A percentile compares a stretch with the other conserved stretches of the same genome.
Conservation (phyloP, 2,888 invertebrate species). For the Phymatocera aterrima region DNA sequence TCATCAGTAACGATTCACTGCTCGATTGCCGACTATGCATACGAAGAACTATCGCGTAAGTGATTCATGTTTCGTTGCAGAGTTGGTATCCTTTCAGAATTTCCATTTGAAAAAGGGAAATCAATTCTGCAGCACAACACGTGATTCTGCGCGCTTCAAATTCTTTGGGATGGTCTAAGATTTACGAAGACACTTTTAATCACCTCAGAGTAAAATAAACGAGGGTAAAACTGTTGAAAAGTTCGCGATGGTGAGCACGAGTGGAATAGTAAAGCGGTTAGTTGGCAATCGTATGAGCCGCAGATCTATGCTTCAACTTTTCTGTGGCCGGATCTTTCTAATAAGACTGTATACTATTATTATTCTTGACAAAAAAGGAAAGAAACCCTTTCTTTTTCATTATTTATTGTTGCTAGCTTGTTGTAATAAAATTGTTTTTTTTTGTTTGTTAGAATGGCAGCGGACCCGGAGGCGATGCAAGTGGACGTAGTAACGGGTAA, state of each 20-base stretch:
- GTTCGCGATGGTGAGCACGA: neutral
- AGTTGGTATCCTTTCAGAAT: constrained; percentile 9
- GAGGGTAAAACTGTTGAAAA: neutral
- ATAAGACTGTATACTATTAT: constrained; percentile 58
- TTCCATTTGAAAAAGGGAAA: neutral
- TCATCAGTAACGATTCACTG: neutral
- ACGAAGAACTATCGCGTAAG: neutral
- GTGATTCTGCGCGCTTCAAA: neutral
- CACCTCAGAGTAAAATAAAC: neutral
- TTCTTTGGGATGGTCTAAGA: neutral
- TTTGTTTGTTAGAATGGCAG: constrained; percentile 91
- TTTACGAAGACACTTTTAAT: neutral
- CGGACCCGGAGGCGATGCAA: constrained; percentile 86
- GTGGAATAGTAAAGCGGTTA: constrained; percentile 2
- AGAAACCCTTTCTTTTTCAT: constrained; percentile 67
- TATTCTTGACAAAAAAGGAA: constrained; percentile 59
- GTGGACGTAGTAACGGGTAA: constrained; percentile 89
- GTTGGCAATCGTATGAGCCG: neutral
- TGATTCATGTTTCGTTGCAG: neutral
- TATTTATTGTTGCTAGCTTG: constrained; percentile 70
- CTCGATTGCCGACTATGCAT: constrained; percentile 19
- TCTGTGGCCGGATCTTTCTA: constrained; percentile 53
- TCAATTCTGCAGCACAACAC: neutral
- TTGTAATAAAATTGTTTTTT: constrained; percentile 77
- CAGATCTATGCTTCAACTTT: neutral